These are phyloP conservation scores for Ectemnius cavifrons DNA, from an alignment of 2,888 invertebrate genomes.

Conservation along the genomic window DNA sequence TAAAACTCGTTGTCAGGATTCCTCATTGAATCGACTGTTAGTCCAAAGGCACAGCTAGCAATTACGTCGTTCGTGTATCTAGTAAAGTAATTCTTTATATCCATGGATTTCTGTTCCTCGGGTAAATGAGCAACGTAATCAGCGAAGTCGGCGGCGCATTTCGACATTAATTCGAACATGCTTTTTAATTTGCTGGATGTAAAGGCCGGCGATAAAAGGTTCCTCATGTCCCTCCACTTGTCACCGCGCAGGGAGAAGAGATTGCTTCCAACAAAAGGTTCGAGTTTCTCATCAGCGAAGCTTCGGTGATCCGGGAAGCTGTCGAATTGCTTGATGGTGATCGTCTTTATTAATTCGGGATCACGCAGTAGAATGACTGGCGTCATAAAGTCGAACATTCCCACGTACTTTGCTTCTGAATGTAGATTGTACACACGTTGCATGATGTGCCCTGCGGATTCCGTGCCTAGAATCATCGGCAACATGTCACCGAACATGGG, in stretches of 20 bases:
- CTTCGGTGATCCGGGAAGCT: constrained; percentile 53
- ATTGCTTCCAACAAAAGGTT: constrained; percentile 59
- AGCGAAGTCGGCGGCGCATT: constrained; percentile 68
- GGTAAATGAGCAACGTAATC: constrained; percentile 55
- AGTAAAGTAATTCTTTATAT: constrained; percentile 69
- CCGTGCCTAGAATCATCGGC: constrained; percentile 29
- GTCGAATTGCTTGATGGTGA: constrained; percentile 57
- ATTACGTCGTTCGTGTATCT: constrained; percentile 68
- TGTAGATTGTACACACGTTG: constrained; percentile 47
- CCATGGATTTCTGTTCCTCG: constrained; percentile 42
- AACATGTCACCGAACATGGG: constrained; percentile 58
- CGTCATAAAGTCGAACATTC: constrained; percentile 56
- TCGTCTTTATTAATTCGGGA: constrained; percentile 59
- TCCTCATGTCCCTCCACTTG: constrained; percentile 79
- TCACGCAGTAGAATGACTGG: constrained; percentile 61
- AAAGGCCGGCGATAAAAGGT: constrained; percentile 80
- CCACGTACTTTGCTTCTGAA: constrained; percentile 62
- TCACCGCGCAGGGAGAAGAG: constrained; percentile 72
- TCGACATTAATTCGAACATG: constrained; percentile 79
- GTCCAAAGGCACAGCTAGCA: constrained; percentile 67
- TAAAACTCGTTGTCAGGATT: constrained; percentile 69
- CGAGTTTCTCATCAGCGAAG: constrained; percentile 36
- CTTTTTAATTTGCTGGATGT: constrained; percentile 81
- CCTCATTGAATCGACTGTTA: constrained; percentile 66
- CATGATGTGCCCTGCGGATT: constrained; percentile 37